Percentiles rank a stretch among this genome's conserved stretches.
Evolutionary conservation across 2,797 vertebrate species (phyloP).

Genomic region (Sebastes trivittatus): DNA sequence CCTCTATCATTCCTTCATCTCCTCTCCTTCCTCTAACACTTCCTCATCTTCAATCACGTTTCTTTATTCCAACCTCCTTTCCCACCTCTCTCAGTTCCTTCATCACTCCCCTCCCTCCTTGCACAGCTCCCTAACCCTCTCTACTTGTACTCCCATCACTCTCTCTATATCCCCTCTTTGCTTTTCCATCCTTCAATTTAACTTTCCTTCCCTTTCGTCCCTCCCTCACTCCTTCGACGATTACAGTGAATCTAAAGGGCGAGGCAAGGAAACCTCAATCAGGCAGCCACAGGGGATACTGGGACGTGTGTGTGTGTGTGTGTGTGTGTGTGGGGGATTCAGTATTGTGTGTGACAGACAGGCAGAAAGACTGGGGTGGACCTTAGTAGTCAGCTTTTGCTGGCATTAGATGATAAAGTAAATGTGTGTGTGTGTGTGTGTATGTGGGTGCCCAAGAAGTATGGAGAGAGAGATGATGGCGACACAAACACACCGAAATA

Average conservation of each 20-base stretch:
- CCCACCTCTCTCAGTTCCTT: neutral
- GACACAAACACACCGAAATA: slow-evolving; percentile 7
- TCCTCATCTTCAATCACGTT: neutral
- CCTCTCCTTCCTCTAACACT: neutral
- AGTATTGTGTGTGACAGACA: neutral
- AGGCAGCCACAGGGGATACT: slow-evolving; percentile 43
- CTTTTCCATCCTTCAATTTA: slow-evolving; percentile 11
- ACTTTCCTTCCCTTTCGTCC: neutral
- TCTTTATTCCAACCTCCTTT: neutral
- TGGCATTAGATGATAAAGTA: slow-evolving; percentile 42
- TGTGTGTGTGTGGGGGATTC: no score
- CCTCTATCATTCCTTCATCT: neutral
- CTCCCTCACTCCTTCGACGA: neutral
- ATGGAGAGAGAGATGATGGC: neutral
- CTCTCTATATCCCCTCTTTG: neutral
- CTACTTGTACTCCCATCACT: neutral
- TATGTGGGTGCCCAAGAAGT: neutral
- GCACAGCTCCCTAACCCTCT: neutral
- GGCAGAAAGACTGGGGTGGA: slow-evolving; percentile 11
- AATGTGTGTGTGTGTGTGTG: neutral
- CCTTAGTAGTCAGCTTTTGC: slow-evolving; percentile 26
- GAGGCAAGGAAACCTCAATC: slow-evolving; percentile 55
- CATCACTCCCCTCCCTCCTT: neutral
- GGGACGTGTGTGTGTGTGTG: neutral
- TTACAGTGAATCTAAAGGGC: slow-evolving; percentile 65